Conservation (phyloP, 2,888 invertebrate species). For the Hofmannophila pseudospretella region DNA sequence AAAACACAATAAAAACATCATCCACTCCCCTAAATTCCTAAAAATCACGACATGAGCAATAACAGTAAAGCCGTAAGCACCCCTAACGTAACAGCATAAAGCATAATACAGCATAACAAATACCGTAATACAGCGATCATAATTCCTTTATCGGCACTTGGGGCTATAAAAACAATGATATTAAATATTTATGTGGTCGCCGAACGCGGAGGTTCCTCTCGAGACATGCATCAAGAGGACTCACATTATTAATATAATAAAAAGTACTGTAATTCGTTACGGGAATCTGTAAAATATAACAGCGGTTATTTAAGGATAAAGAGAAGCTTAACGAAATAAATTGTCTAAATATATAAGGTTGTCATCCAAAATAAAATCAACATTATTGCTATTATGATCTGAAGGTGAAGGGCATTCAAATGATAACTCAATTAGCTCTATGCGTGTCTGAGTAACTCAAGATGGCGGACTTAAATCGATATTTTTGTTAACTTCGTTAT, state of each 20-base stretch:
- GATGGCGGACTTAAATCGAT: no score
- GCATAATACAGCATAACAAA: constrained; percentile 39
- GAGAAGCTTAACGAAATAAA: constrained; percentile 1
- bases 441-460: no score
- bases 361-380: background rate
- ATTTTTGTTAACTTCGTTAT: no score
- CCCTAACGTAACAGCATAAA: constrained; percentile 36
- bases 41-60: constrained; percentile 30
- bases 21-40: constrained; percentile 29
- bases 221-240: constrained; percentile 12
- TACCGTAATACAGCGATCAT: constrained; percentile 43
- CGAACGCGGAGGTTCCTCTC: constrained; percentile 15
- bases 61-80: constrained; percentile 36
- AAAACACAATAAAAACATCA: constrained; percentile 41
- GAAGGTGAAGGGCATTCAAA: no score
- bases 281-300: no score
- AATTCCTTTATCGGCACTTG: constrained; percentile 51
- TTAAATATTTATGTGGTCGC: constrained; percentile 45
- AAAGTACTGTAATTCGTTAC: constrained; percentile 7
- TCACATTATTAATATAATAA: constrained; percentile 9
- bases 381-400: no score
- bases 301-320: constrained; percentile 5
- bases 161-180: constrained; percentile 35
- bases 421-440: no score
- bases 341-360: background rate